Evolutionary conservation across 1,140 invertebrate genomes (phyloP), one percentile per base, ranked within the genome.

Genomic region (Antheraea pernyi): DNA sequence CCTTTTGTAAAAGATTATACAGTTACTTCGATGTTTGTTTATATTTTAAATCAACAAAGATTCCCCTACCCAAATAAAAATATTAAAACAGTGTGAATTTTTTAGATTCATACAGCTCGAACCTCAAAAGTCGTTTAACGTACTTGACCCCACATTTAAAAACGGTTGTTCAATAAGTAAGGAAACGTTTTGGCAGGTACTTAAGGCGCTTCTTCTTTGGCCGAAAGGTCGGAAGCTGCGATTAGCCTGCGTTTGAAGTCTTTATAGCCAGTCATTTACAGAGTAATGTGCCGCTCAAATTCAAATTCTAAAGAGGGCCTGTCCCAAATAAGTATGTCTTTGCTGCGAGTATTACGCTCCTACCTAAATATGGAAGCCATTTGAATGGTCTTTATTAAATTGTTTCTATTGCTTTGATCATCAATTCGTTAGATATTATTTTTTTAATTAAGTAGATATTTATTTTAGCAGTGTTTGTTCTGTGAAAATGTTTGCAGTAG

Each of bases 221-320:
- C 68, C 79, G 72, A 88, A 89, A 88, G 88, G 88, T 89, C 86
- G 86, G 85, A 89, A 91, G 85, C 83, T 80, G 74, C 89, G 87
- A 91, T 91, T 91, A 91, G 87, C 83, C 82, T 81, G 81, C 86
- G 86, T 88, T 91, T 89, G 85, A 89, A 88, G 84, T 89, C 85
- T 89, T 89, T 91, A 91, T 89, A 78, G 86, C 81, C 80, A 83
- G 85, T 86, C 87, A 88, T 89, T 88, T 85, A 78, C 80, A 77
- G 74, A 84, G 83, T 89, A 91, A 89, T 88, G 86, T 78, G 79
- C 83, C 81, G 83, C 83, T 80, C 74, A 88, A 89, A 88, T 87
- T 87, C 84, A 87, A 91, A 87, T 91, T 85, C 79, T 80, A 86
- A 75, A 86, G 80, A 84, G 76, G 75, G 77, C 68, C 72, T 77